Evolutionary conservation across 2,888 invertebrate genomes (phyloP).

Genomic region (Phaonia tiefii): DNA sequence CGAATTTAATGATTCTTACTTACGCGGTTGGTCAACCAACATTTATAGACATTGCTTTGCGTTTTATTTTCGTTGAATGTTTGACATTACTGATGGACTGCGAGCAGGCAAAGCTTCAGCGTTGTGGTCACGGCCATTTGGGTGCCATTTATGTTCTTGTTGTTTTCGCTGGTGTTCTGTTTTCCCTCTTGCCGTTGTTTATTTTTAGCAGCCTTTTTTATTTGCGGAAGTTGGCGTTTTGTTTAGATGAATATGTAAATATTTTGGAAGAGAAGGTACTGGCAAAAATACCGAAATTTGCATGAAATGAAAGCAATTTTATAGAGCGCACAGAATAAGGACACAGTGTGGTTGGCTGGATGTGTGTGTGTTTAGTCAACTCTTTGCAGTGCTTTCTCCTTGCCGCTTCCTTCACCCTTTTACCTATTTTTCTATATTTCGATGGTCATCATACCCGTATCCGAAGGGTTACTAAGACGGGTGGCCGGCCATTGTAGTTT

Average conservation of each 20-base stretch:
- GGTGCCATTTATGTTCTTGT: conserved; percentile 48
- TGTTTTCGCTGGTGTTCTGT: conserved; percentile 58
- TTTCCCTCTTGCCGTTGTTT: conserved; percentile 64
- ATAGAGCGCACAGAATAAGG: conserved; percentile 51
- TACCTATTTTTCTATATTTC: background rate
- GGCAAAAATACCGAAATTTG: conserved; percentile 46
- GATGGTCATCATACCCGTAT: background rate
- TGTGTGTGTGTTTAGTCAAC: conserved; percentile 65
- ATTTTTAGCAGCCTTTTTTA: conserved; percentile 54
- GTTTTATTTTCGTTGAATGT: too few species aligned
- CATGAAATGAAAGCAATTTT: conserved; percentile 61
- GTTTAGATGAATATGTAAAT: conserved; percentile 79
- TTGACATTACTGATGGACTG: conserved; percentile 34
- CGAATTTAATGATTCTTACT: too few species aligned
- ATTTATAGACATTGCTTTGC: too few species aligned
- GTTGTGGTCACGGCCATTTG: conserved; percentile 68
- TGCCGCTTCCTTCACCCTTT: background rate
- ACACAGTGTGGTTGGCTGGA: conserved; percentile 65
- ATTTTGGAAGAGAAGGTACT: conserved; percentile 67
- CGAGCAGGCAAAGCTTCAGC: conserved; percentile 64
- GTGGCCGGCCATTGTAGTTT: background rate
- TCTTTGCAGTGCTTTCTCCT: conserved; percentile 24
- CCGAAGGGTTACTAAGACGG: background rate
- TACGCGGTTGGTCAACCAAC: too few species aligned
- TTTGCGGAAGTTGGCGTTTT: conserved; percentile 75